phyloP scores from a whole-genome alignment of 2,113 vertebrate species.

The Oncorhynchus nerka region DNA sequence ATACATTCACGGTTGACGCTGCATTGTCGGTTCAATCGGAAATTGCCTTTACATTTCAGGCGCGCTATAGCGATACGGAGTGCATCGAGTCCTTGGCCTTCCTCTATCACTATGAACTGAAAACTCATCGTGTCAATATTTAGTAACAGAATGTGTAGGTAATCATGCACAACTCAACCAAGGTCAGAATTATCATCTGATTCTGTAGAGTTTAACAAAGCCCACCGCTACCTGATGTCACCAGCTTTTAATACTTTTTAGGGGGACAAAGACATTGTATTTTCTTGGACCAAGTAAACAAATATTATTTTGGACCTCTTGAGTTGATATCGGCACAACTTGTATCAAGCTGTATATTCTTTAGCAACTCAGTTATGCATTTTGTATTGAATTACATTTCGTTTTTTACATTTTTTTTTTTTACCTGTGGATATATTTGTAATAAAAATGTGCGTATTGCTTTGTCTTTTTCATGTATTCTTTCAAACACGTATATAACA shows the following conservation, averaged over 20 bases:
- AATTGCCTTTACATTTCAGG: too few species aligned
- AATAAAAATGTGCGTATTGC: slow-evolving; percentile 75
- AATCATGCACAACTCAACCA: slow-evolving; percentile 14
- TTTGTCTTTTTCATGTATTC: background rate
- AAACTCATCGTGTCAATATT: too few species aligned
- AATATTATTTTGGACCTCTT: too few species aligned
- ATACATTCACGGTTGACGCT: too few species aligned
- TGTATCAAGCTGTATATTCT: slow-evolving; percentile 37
- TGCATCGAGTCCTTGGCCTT: too few species aligned
- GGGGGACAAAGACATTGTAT: background rate
- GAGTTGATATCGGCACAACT: slow-evolving; percentile 16
- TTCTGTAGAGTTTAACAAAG: background rate
- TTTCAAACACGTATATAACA: too few species aligned
- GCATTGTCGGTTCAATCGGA: too few species aligned
- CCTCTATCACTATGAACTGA: too few species aligned
- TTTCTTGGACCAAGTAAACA: background rate
- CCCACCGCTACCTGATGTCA: background rate
- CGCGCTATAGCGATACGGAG: too few species aligned
- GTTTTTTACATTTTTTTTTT: slow-evolving; percentile 47
- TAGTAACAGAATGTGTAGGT: background rate
- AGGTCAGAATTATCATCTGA: slow-evolving; percentile 28
- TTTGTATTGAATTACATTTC: slow-evolving; percentile 43
- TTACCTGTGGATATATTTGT: slow-evolving; percentile 68
- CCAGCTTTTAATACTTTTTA: background rate
- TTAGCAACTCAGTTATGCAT: slow-evolving; percentile 33